Percentiles rank a stretch among this genome's conserved stretches.
Evolutionary conservation across 2,888 invertebrate species (phyloP).

Genomic region (Sphinx pinastri): DNA sequence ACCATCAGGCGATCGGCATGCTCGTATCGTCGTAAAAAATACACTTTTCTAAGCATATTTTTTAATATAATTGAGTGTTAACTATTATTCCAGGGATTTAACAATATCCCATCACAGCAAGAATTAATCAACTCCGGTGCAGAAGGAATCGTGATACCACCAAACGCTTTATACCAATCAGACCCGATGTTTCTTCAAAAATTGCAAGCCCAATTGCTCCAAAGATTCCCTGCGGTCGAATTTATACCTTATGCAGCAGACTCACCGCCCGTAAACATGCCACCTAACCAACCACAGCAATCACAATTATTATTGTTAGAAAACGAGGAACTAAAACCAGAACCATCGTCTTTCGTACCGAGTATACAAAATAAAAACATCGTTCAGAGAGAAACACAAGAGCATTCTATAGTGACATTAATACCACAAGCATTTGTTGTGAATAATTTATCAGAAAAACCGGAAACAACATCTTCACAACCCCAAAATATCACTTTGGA

Average conservation of each 20-base stretch:
- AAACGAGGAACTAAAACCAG: constrained; percentile 63
- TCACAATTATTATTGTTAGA: constrained; percentile 58
- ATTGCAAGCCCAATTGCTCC: constrained; percentile 68
- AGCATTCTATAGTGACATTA: constrained; percentile 61
- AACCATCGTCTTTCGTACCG: constrained; percentile 53
- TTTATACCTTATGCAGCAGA: constrained; percentile 74
- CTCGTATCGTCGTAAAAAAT: too few relatives aligned
- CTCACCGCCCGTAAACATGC: constrained; percentile 43
- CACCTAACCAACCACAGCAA: constrained; percentile 43
- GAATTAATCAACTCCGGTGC: constrained; percentile 64
- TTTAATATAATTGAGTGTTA: too few relatives aligned
- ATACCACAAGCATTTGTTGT: constrained; percentile 56
- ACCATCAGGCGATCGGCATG: too few relatives aligned
- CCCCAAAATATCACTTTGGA: constrained; percentile 60
- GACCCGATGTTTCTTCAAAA: constrained; percentile 78
- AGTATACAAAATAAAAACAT: constrained; percentile 60
- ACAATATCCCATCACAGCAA: constrained; percentile 61
- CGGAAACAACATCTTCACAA: constrained; percentile 49
- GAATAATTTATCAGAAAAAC: constrained; percentile 58
- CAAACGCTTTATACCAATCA: constrained; percentile 78
- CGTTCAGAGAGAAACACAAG: constrained; percentile 71
- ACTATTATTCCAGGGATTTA: constrained; percentile 38
- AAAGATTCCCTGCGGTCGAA: constrained; percentile 70
- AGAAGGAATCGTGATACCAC: constrained; percentile 68
- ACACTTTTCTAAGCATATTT: too few relatives aligned